Base-by-base conservation (phyloP, 2,888 invertebrate species). In the Epinotia bilunana region DNA sequence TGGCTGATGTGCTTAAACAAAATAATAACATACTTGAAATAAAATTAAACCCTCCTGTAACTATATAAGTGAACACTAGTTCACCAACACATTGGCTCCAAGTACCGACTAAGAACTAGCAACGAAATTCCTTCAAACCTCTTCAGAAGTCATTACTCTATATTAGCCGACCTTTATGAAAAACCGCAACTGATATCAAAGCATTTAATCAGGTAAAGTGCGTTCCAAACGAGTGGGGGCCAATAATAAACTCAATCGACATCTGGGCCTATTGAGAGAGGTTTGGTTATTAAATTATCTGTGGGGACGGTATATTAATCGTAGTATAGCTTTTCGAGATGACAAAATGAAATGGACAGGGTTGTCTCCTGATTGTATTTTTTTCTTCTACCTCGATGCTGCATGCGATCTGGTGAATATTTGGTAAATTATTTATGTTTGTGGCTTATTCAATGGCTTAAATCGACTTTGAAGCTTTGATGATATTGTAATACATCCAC, bases 221-320 rank as follows among this genome's bases (percentile, higher is more conserved):
- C 73, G 73, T 70, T 73, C 73, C 73, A 69, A 76, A 76, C 76
- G 73, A 75, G 75, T 73, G 63, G 73, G 65, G 76, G 23, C 76
- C 76, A 73, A 71, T 77, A 71, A 74, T 74, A 68, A 57, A 73
- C 73, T 67, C 67, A 77, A 74, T 71, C 70, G 76, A 76, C 76
- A 65, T 70, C 73, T 72, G 74, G 67, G 61, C 33, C 76, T 70
- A 77, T 74, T 74, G 62, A 83, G 73, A 73, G 77, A 69, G 69
- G 74, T 58, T 79, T 72, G 76, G 77, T 82, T 82, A 80, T 82
- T 81, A 79, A 77, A 77, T 77, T 80, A 82, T 82, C 81, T 79
- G 69, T 70, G 78, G 77, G 74, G 68, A 76, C 68, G 72, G 49
- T 73, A 80, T 82, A 80, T 83, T 83, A 84, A 84, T 83, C 81